Base-by-base conservation (phyloP, 1,140 invertebrate species). In the Mesaphorura yosii region DNA sequence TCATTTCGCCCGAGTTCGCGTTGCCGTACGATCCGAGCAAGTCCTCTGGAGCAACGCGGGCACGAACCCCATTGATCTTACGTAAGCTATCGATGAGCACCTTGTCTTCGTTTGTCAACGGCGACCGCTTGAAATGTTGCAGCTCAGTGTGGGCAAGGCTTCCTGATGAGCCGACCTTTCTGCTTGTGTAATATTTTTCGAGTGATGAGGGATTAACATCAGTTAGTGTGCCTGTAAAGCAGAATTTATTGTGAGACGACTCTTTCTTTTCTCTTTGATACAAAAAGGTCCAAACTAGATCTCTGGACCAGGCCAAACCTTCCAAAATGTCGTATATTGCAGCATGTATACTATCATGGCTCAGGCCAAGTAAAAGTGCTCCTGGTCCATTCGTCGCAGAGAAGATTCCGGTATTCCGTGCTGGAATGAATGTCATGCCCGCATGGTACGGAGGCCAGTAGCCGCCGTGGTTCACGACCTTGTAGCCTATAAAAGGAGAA, bases 401-500 rank as follows among this genome's bases (percentile, higher is more conserved):
- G n/a, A 40, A 50, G 19, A 50, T 39, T 40, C 48, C 48, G 1
- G 40, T 3, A 2, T 50, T 39, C n/a, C 31, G 15, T 7, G 19
- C 28, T 27, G 29, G 48, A 20, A 38, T 39, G 10, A 50, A 25
- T 3, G 34, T 39, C 14, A 50, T 22, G 14, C 48, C 27, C 10
- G 10, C n/a, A n/a, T 34, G 31, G 31, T 34, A 34, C 31, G 31
- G 31, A 10, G 31, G 31, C 31, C 31, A 34, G n/a, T 34, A 34
- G 10, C 31, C 31, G n/a, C 31, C 31, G n/a, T 34, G 31, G 31
- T 34, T n/a, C 10, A 34, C n/a, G 31, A n/a, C n/a, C n/a, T 10
- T n/a, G n/a, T 34, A 34, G 17, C 48, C 38, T 25, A 34, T 39
- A 39, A 37, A 50, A 17, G 48, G 48, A n/a, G 48, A 34, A 29